Evolutionary conservation across 2,113 vertebrate species (phyloP).

Genomic region (Corythaeola cristata): DNA sequence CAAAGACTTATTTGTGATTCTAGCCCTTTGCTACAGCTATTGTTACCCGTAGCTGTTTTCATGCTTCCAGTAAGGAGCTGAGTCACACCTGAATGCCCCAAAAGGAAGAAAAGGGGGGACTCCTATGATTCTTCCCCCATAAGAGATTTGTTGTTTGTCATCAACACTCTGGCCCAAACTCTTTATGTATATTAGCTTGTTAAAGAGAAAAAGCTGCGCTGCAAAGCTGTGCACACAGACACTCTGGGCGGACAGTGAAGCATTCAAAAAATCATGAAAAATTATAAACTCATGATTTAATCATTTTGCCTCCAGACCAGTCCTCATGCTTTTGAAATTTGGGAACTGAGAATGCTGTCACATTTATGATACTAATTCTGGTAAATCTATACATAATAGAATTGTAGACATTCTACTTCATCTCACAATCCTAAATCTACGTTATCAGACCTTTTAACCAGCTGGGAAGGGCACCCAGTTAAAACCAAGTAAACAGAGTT

Average conservation of each 20-base stretch:
- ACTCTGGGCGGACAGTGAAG: neutral
- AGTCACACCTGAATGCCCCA: neutral
- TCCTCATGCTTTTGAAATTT: neutral
- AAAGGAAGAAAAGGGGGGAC: neutral
- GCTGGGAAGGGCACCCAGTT: neutral
- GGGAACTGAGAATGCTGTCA: neutral
- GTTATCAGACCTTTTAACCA: neutral
- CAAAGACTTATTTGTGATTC: neutral
- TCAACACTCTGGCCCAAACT: neutral
- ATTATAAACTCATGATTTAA: neutral
- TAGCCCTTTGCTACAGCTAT: neutral
- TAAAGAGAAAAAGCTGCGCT: neutral
- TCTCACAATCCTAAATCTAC: neutral
- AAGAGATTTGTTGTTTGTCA: neutral
- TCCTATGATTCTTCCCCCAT: fast-evolving
- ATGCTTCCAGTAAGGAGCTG: neutral
- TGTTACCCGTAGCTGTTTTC: neutral
- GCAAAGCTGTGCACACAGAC: neutral
- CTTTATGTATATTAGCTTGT: neutral
- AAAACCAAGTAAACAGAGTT: neutral
- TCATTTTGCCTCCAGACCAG: neutral
- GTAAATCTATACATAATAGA: neutral
- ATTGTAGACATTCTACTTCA: neutral
- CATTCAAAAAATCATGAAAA: neutral
- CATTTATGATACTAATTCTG: neutral